A percentile compares a stretch with the other conserved stretches of the same genome.
These are phyloP conservation scores for Thalassoma bifasciatum DNA, from an alignment of 2,113 vertebrate species.

Conservation along the genomic window DNA sequence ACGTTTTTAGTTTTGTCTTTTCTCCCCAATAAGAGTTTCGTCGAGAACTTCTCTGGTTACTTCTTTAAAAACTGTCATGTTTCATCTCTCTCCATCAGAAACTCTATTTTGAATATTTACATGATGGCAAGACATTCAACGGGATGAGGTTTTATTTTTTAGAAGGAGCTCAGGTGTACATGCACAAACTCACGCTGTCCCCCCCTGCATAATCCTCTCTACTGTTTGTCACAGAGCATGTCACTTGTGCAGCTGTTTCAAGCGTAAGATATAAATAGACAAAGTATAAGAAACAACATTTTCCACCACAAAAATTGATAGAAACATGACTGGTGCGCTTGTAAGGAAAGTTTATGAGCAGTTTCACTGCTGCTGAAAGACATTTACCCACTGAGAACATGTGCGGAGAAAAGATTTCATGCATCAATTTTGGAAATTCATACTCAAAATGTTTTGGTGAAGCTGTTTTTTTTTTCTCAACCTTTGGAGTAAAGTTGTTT, in stretches of 20 bases:
- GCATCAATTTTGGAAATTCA: neutral
- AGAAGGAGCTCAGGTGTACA: neutral
- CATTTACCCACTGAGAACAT: neutral
- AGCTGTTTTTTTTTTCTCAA: neutral
- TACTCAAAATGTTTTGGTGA: neutral
- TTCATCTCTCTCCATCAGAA: neutral
- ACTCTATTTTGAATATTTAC: neutral
- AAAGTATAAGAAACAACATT: slow-evolving; percentile 7
- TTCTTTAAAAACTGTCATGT: too few species aligned
- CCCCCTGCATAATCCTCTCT: neutral
- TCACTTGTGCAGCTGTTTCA: slow-evolving; percentile 4
- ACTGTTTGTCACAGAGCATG: slow-evolving; percentile 18
- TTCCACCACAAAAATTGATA: neutral
- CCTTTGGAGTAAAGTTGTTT: too few species aligned
- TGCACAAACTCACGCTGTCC: neutral
- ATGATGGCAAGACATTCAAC: neutral
- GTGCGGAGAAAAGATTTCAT: neutral
- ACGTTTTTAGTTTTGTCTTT: neutral
- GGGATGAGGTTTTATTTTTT: neutral
- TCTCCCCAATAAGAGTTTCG: too few species aligned
- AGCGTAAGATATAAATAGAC: neutral
- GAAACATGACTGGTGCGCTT: neutral
- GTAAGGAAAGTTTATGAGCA: neutral
- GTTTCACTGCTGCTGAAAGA: neutral
- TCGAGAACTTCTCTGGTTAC: neutral